Evolutionary conservation across 2,888 invertebrate genomes (phyloP), one percentile per base, ranked within the genome.

Genomic region (Tetheella fluctuosa): DNA sequence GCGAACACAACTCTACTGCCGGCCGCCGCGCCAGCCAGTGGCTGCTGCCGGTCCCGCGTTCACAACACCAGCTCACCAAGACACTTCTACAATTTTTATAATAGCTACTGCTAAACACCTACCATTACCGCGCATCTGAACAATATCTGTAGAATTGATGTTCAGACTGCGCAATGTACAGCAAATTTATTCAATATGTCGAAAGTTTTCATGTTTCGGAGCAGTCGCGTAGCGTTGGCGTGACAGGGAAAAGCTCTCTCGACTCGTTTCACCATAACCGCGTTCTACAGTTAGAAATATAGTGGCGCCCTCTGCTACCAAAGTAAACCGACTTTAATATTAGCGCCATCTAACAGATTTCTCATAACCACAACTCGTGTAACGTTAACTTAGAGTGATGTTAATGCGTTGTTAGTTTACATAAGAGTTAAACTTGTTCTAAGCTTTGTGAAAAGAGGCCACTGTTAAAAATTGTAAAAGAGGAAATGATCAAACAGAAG

Each of bases 1-100:
- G 80, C 86, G 85, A 83, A 84, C 89, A 86, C 88, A 85, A 87
- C 85, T 87, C 84, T 83, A 92, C 92, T 93, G 91, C 86, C 85
- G 85, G 71, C 73, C 68, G 17, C 17, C 48, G 48, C 48, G 48
- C 69, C 73, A 71, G 75, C 67, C 73, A 73, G 73, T 79, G 79
- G 77, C 80, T 79, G 86, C 83, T 79, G 86, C 83, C 79, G 84
- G 84, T 79, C 81, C 83, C 85, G 83, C 85, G 81, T 81, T 84
- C 83, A 78, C 79, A 81, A 82, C 77, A 78, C 81, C 75, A 79
- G 77, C 83, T 77, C 79, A 81, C 83, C 73, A 80, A 64, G 73
- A 74, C 58, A 69, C 65, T 61, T 39, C 48, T 63, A 67, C 62
- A 57, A 54, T 52, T 55, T 7, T 37, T 48, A 59, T 54, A 25